Percentiles rank a stretch among this genome's conserved stretches.
Conservation (phyloP, 2,797 vertebrate genomes). For the Crocidura indochinensis region DNA sequence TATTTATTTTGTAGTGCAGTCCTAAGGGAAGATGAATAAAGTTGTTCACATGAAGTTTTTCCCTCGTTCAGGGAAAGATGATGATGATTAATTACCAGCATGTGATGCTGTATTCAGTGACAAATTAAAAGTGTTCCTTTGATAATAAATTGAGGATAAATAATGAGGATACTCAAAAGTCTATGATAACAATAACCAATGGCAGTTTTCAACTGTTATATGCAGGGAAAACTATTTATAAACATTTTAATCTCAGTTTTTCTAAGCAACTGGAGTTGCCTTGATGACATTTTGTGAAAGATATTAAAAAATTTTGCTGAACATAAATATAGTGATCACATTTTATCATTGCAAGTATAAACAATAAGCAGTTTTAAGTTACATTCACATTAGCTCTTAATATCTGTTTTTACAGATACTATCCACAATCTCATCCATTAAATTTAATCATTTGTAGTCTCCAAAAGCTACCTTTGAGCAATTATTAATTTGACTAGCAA, state of each 20-base stretch:
- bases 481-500: no score
- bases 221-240: background rate
- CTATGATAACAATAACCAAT: background rate
- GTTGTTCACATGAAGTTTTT: background rate
- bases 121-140: background rate
- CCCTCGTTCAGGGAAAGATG: background rate
- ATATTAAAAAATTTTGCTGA: background rate
- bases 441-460: background rate
- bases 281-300: background rate
- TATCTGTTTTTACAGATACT: background rate
- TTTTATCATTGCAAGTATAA: background rate
- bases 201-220: background rate
- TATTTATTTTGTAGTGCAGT: background rate
- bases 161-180: background rate
- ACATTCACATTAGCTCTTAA: background rate
- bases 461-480: background rate
- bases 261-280: background rate
- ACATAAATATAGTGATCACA: no score
- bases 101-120: background rate
- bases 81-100: background rate
- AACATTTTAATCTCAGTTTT: background rate
- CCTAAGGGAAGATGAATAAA: slow-evolving; percentile 37
- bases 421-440: background rate
- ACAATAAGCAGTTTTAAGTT: background rate
- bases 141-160: background rate